Percentiles rank a stretch among this genome's conserved stretches.
Conservation (phyloP, 2,113 vertebrate species). For the Conger conger region DNA sequence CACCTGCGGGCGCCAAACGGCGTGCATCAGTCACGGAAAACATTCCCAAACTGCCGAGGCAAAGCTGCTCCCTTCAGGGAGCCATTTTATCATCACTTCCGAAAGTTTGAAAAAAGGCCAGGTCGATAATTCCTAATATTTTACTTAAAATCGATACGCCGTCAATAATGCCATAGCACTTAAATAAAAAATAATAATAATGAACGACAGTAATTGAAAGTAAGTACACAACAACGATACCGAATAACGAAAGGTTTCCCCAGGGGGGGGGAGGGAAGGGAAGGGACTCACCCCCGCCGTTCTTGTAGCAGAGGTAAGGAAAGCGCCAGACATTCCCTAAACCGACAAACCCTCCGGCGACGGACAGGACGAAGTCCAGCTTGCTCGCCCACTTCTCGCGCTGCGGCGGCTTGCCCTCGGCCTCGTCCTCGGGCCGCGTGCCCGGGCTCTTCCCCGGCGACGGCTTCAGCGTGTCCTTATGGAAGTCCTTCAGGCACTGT, state of each 20-base stretch:
- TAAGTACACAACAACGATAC: neutral
- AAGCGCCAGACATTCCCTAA: slow-evolving; percentile 98
- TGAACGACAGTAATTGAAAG: neutral
- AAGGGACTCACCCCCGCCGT: slow-evolving; percentile 87
- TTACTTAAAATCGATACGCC: no score
- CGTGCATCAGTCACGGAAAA: neutral
- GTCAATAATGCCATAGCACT: no score
- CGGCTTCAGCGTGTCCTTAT: slow-evolving; percentile 96
- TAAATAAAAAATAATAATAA: no score
- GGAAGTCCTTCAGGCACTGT: slow-evolving; percentile 96
- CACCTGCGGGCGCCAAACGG: slow-evolving; percentile 74
- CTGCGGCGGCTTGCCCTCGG: slow-evolving; percentile 91
- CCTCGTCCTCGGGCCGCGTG: slow-evolving; percentile 92
- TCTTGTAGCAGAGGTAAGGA: slow-evolving; percentile 99
- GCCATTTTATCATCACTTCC: neutral
- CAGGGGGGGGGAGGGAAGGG: no score
- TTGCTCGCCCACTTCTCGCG: slow-evolving; percentile 98
- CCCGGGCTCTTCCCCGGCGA: slow-evolving; percentile 96
- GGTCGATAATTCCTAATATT: no score
- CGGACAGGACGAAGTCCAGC: slow-evolving; percentile 96
- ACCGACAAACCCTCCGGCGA: slow-evolving; percentile 95
- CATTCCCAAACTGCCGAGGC: no score
- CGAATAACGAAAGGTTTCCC: no score
- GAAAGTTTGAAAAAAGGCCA: neutral
- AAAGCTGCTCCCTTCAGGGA: neutral